Base-by-base conservation (phyloP, 2,888 invertebrate genomes). In the Stenotaenia linearis region DNA sequence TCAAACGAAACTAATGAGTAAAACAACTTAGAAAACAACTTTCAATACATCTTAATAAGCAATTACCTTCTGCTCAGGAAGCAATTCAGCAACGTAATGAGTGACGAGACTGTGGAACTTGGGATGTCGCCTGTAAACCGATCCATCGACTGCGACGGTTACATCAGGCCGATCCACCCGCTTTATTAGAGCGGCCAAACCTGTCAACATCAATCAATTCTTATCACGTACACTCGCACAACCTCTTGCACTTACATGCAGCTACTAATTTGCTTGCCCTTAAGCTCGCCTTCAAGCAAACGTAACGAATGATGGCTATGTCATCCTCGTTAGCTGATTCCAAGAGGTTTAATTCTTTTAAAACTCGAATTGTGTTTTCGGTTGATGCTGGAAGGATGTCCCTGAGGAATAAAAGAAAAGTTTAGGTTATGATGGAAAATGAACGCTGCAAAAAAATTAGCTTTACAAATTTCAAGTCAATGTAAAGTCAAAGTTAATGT, bases 111-210 rank as follows among this genome's bases (percentile, higher is more conserved):
- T 83, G 76, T 89, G 87, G 82, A 93, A 88, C 84, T 91, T 89
- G 10, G 93, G 93, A 86, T 94, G 94, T 82, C 90, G 89, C 86
- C 92, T 92, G 83, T 87, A 93, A 82, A 94, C 89, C 0, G 93
- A 92, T 23, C 93, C 93, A 86, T 93, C 93, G 80, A 93, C 90
- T 10, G 93, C 93, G 82, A 93, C 90, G 6, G 90, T 90, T 75
- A 89, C 88, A 82, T 90, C 88, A 75, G 86, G 84, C 78, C 86
- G 83, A 86, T 90, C 86, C 88, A 93, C 92, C 82, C 92, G 90
- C 82, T 90, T 88, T 81, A 94, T 85, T 78, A 94, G 84, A 35
- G 89, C 88, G 40, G 93, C 89, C 79, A 92, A 86, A 83, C 91
- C 92, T 92, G 56, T 56, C n/a, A n/a, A 56, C 1, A 37, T 2